Conservation (phyloP, 2,888 invertebrate genomes). For the Metacarcinus magister region DNA sequence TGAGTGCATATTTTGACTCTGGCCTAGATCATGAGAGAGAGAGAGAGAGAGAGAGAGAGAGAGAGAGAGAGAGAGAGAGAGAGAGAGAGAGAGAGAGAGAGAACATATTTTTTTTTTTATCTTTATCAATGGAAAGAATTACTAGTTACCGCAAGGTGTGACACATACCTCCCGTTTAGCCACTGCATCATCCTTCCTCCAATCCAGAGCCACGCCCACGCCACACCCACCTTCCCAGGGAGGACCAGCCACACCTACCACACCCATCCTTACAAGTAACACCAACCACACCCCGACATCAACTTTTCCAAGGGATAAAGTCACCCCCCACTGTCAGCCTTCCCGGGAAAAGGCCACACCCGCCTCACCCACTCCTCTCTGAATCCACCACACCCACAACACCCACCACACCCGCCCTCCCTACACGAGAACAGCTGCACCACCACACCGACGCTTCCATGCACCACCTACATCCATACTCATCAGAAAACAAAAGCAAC, state of each 20-base stretch:
- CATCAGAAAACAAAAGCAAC: neutral
- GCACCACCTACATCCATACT: neutral
- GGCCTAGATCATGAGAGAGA: neutral
- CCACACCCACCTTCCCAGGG: neutral
- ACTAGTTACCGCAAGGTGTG: conserved; percentile 4
- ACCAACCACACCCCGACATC: neutral
- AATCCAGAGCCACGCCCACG: neutral
- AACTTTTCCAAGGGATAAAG: neutral
- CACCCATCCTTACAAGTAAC: neutral
- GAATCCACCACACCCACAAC: neutral
- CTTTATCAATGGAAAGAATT: neutral
- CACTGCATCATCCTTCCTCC: neutral
- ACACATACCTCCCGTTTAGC: neutral
- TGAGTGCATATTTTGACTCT: neutral
- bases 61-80: conserved; percentile 53
- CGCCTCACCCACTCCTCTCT: neutral
- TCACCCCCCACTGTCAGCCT: neutral
- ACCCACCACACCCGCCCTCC: neutral
- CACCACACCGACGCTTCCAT: neutral
- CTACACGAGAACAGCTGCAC: neutral
- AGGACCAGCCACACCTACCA: neutral
- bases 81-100: conserved; percentile 51
- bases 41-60: conserved; percentile 53
- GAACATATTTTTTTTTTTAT: neutral
- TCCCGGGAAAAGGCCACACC: conserved; percentile 5